Percentiles rank a stretch among this genome's conserved stretches.
Evolutionary conservation across 2,888 invertebrate genomes (phyloP).

Genomic region (Drosophila macrospina): DNA sequence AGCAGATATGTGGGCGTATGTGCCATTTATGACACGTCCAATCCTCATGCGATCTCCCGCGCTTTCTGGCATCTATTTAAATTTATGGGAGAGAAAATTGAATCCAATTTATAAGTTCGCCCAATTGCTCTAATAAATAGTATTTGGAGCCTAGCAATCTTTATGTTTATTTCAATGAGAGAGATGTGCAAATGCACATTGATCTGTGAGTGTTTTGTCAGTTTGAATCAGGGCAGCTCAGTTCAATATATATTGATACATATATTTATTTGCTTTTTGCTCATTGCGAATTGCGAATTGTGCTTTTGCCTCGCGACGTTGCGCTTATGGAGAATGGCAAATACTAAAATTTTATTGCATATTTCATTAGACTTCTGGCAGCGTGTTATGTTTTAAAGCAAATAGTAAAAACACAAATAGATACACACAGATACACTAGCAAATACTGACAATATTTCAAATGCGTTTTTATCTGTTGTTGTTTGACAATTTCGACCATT

Average conservation of each 20-base stretch:
- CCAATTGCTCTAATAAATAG: conserved; percentile 23
- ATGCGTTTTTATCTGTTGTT: conserved; percentile 64
- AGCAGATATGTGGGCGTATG: conserved; percentile 15
- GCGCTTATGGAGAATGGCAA: conserved; percentile 62
- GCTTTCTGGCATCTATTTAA: conserved; percentile 16
- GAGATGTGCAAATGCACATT: conserved; percentile 15
- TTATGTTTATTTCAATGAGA: conserved; percentile 27
- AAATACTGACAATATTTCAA: conserved; percentile 70
- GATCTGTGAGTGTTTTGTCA: conserved; percentile 25
- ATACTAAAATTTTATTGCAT: conserved; percentile 80
- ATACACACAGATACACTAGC: conserved; percentile 1
- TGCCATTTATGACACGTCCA: conserved; percentile 54
- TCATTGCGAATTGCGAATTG: conserved; percentile 45
- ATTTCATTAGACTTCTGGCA: conserved; percentile 78
- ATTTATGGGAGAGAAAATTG: conserved; percentile 26
- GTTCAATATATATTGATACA: conserved; percentile 8
- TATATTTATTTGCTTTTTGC: conserved; percentile 45
- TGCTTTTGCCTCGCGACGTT: conserved; percentile 41
- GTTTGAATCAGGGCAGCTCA: conserved; percentile 19
- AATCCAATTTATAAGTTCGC: conserved; percentile 23
- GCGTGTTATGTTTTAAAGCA: conserved; percentile 66
- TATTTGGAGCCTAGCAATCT: conserved; percentile 19
- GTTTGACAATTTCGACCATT: conserved; percentile 67
- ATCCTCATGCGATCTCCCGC: background rate
- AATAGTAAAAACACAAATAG: conserved; percentile 24